Conservation (phyloP, 2,797 vertebrate genomes). For the Gobionotothen gibberifrons region DNA sequence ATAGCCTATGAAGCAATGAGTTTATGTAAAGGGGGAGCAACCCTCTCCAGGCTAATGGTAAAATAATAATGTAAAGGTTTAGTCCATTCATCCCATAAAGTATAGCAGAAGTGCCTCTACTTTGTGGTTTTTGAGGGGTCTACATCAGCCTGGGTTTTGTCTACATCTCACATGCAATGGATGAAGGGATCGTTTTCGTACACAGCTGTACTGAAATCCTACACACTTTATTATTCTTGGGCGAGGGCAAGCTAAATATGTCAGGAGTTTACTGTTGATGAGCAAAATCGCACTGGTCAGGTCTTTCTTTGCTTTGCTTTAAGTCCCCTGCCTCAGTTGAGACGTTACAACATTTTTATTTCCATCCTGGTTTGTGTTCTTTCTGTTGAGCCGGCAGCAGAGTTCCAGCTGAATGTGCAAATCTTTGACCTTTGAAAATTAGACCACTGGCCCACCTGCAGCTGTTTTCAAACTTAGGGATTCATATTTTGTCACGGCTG, state of each 20-base stretch:
- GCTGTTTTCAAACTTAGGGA: constrained; percentile 40
- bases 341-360: constrained; percentile 76
- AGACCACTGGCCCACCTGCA: constrained; percentile 60
- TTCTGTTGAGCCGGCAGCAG: constrained; percentile 46
- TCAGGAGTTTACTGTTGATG: constrained; percentile 76
- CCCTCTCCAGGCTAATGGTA: constrained; percentile 33
- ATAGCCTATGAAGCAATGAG: constrained; percentile 41
- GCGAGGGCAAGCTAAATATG: constrained; percentile 56
- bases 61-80: constrained; percentile 38
- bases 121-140: constrained; percentile 64
- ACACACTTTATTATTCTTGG: constrained; percentile 80
- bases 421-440: constrained; percentile 70
- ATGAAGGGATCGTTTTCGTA: constrained; percentile 66
- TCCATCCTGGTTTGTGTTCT: constrained; percentile 73
- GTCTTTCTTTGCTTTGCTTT: constrained; percentile 62
- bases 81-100: constrained; percentile 33
- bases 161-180: constrained; percentile 62
- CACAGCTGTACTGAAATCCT: constrained; percentile 69
- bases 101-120: constrained; percentile 52
- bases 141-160: constrained; percentile 62
- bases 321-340: constrained; percentile 54
- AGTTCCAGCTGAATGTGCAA: constrained; percentile 70
- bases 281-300: constrained; percentile 60
- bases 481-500: constrained; percentile 55
- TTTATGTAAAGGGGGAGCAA: constrained; percentile 42